Base-by-base conservation (phyloP, 2,797 vertebrate species). In the Huso huso region DNA sequence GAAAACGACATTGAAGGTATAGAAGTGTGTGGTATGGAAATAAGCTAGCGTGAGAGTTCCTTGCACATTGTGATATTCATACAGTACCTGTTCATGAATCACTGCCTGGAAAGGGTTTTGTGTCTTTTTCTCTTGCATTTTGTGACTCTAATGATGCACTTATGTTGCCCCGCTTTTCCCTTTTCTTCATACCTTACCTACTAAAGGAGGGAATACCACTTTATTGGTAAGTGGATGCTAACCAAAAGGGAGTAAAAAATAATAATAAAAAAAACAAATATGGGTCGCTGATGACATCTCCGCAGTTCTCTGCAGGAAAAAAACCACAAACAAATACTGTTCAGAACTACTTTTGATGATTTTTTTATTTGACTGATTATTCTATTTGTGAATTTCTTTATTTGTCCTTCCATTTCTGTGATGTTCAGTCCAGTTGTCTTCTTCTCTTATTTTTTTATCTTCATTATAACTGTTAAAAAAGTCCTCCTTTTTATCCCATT, bases 191-290 rank as follows among this genome's bases (percentile, higher is more conserved):
- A 99, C 93, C 96, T 99, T 96, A 98, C 96, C 96, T 99, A 99
- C 96, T 99, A 99, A 99, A 98, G 96, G 96, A 98, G 95, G 96
- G 97, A 99, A 96, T 96, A 86, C 94, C 95, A 98, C 95, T 98
- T 99, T 97, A 93, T 99, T 99, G 96, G 96, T 98, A 99, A 99
- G 96, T 99, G 96, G 95, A 98, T 94, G 94, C 96, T 96, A 97
- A 96, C 95, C 94, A 97, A 94, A 96, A 97, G 95, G 96, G 95
- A 95, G 92, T 95, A 95, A 95, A 93, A 88, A 78, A 84, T 68
- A 91, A 91, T 91, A 90, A 87, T 84, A 77, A 86, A 81, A 83
- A 86, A 85, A 88, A 91, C 87, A 92, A 92, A 93, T 37, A 37
- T 94, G 93, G 93, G 93, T 93, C 89, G 90, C 92, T 95, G 92